Percentiles rank a stretch among this genome's conserved stretches.
These are phyloP conservation scores for Verasper variegatus DNA, from an alignment of 2,113 vertebrate species.

Conservation along the genomic window DNA sequence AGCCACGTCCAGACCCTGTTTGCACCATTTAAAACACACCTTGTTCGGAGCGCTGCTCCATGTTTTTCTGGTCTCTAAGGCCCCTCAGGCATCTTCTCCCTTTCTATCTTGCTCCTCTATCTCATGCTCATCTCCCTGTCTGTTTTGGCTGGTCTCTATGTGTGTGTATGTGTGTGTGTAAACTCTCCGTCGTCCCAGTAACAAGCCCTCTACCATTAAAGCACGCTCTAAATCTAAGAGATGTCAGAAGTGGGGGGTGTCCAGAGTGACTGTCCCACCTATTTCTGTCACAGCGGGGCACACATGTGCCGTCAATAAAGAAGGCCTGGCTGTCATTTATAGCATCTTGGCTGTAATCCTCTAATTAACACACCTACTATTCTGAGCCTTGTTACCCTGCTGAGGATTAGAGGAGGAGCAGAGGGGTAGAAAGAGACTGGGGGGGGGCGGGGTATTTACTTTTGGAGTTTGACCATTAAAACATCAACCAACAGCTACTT, in stretches of 20 bases:
- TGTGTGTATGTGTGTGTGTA: constrained; percentile 55
- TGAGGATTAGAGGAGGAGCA: constrained; percentile 47
- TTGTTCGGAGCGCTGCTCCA: neutral
- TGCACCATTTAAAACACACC: neutral
- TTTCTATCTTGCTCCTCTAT: constrained; percentile 17
- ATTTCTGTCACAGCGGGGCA: constrained; percentile 66
- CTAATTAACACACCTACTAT: constrained; percentile 80
- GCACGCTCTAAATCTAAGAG: constrained; percentile 61
- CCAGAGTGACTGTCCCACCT: constrained; percentile 61
- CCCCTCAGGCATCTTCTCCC: constrained; percentile 22
- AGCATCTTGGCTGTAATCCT: constrained; percentile 67
- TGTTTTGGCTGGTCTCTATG: constrained; percentile 40
- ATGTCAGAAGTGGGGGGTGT: constrained; percentile 35
- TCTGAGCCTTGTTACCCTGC: constrained; percentile 71
- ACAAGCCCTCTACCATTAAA: constrained; percentile 66
- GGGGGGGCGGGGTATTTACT: constrained; percentile 29
- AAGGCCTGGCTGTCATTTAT: constrained; percentile 66
- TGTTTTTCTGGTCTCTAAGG: constrained; percentile 17
- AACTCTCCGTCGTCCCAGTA: constrained; percentile 57
- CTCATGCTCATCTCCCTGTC: constrained; percentile 43
- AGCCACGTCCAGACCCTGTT: neutral
- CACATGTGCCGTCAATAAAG: constrained; percentile 74
- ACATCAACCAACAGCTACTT: constrained; percentile 21
- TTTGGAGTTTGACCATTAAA: constrained; percentile 27
- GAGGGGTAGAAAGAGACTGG: neutral